Percentiles rank a stretch among this genome's conserved stretches.
Conservation (phyloP, 1,140 invertebrate genomes). For the Drosophila funebris region DNA sequence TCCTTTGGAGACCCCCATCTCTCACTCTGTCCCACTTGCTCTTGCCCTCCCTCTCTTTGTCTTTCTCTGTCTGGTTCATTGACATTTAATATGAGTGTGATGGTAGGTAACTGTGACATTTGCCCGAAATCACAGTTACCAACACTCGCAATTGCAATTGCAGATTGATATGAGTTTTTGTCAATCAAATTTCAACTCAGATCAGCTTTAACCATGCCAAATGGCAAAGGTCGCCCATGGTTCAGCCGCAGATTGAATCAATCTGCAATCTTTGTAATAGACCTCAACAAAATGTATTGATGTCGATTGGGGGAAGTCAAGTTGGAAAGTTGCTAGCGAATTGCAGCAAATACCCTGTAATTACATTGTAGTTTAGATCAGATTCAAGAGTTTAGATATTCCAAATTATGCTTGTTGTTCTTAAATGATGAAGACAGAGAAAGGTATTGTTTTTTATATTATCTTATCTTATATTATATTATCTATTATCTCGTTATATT, state of each 20-base stretch:
- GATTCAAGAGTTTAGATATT: too few relatives aligned
- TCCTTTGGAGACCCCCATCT: constrained; percentile 29
- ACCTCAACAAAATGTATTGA: background rate
- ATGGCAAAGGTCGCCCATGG: constrained; percentile 21
- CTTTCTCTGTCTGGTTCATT: constrained; percentile 40
- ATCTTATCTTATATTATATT: too few relatives aligned
- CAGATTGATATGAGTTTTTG: constrained; percentile 9
- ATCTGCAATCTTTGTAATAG: background rate
- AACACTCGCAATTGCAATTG: background rate
- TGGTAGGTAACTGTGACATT: constrained; percentile 24
- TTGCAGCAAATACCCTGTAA: background rate
- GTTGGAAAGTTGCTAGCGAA: background rate
- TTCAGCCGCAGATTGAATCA: constrained; percentile 10
- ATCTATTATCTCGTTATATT: too few relatives aligned
- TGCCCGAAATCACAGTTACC: background rate
- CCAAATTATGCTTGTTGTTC: too few relatives aligned
- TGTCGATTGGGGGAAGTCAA: background rate
- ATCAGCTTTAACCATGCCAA: background rate
- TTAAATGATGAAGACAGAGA: too few relatives aligned
- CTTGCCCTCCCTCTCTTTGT: background rate
- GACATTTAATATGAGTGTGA: constrained; percentile 51
- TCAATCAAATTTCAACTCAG: constrained; percentile 32
- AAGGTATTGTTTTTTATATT: too few relatives aligned
- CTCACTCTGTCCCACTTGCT: too few relatives aligned
- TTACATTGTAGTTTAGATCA: too few relatives aligned